Percentiles rank a stretch among this genome's conserved stretches.
Evolutionary conservation across 2,797 vertebrate genomes (phyloP).

Genomic region (Dromococcyx pavoninus): DNA sequence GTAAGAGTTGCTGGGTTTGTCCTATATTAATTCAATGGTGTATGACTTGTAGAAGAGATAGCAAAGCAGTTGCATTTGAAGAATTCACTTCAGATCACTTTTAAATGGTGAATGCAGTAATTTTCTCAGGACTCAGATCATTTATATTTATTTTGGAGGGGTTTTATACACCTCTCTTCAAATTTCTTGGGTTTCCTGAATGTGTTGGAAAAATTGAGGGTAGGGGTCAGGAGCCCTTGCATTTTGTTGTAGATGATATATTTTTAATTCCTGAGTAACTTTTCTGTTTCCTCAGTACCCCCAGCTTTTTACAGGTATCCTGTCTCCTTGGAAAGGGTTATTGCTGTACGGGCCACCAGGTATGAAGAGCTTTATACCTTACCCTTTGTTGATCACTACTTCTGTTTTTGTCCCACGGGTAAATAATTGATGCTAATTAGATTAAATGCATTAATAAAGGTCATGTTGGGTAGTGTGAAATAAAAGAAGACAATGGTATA

Average conservation of each 20-base stretch:
- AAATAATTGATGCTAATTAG: neutral
- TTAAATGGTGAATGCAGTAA: neutral
- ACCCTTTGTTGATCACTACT: neutral
- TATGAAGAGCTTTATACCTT: constrained; percentile 21
- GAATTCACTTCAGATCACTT: neutral
- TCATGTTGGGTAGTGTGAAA: neutral
- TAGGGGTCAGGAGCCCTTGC: neutral
- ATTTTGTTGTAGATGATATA: neutral
- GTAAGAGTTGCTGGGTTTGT: neutral
- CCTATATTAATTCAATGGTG: neutral
- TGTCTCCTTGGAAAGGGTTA: constrained; percentile 95
- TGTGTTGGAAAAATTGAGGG: neutral
- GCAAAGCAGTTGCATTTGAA: neutral
- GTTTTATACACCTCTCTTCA: neutral
- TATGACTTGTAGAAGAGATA: neutral
- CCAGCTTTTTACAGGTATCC: constrained; percentile 91
- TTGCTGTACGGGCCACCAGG: constrained; percentile 94
- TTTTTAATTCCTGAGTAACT: neutral
- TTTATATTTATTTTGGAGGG: neutral
- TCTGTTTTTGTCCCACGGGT: neutral
- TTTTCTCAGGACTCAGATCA: neutral
- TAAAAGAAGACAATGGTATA: neutral
- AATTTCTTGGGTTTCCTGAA: neutral
- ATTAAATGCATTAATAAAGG: neutral
- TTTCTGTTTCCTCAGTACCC: constrained; percentile 84